Base-by-base conservation (phyloP, 2,888 invertebrate species). In the Drosophila anomelani region DNA sequence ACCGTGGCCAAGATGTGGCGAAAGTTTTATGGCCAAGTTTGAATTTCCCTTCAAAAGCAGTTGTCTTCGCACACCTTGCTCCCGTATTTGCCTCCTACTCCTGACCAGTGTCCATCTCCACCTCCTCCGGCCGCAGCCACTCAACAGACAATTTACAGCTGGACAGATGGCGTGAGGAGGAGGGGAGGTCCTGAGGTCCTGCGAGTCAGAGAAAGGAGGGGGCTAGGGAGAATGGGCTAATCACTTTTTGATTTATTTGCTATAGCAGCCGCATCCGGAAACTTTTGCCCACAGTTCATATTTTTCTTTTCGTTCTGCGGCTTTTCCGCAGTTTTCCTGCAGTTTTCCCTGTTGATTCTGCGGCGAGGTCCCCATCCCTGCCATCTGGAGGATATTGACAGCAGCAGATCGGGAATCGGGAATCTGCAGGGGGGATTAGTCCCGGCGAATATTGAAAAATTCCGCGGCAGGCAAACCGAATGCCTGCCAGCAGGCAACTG, bases 1-100 rank as follows among this genome's bases (percentile, higher is more conserved):
- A 38, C 38, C 62, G 46, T 39, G 54, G 71, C 72, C 75, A 63
- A 69, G 79, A 74, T 61, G 72, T 72, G 69, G 87, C 82, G 73
- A 79, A 89, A 89, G 88, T 88, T 84, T 89, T 89, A 84, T 77
- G 88, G 77, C 88, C 76, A 84, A 84, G 82, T 84, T 84, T 87
- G 71, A 87, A 75, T 84, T 89, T 81, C 53, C 85, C 67, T 66
- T 39, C 67, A 67, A 44, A 62, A 74, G 43, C 72, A 82, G 74
- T 85, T 79, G 61, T 53, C 72, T 62, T 47, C 47, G 59, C 73
- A 81, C 88, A 84, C 84, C 84, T 84, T 73, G 73, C 62, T 34
- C 57, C 56, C 64, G 55, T 71, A 56, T 68, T 60, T 54, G 32
- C 49, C 49, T 17, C 32, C 49, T 13, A 13, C 51, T 36, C 72